phyloP scores from a whole-genome alignment of 2,113 vertebrate genomes.

The Sinocyclocheilus anophthalmus region DNA sequence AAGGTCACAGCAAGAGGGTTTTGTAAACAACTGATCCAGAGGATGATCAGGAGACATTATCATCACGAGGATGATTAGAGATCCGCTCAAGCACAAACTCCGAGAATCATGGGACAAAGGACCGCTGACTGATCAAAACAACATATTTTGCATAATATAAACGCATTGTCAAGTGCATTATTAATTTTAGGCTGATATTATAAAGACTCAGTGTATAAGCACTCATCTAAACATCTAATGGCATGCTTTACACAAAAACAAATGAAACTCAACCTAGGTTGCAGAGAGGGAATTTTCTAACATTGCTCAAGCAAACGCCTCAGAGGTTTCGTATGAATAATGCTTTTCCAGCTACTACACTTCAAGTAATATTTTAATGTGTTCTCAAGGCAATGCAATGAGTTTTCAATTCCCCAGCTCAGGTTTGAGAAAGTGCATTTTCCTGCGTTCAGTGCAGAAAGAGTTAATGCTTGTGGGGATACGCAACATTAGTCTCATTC shows the following conservation, averaged over 20 bases:
- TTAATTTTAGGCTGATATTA: background rate
- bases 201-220: no score
- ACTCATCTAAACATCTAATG: no score
- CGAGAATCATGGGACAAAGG: background rate
- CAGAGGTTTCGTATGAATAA: background rate
- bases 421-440: background rate
- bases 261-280: background rate
- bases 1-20: constrained; percentile 14
- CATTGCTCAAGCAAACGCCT: background rate
- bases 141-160: background rate
- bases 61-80: background rate
- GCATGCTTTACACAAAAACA: background rate
- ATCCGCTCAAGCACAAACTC: background rate
- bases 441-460: constrained; percentile 42
- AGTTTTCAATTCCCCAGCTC: constrained; percentile 35
- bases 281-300: background rate
- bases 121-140: background rate
- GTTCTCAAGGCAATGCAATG: constrained; percentile 6
- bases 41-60: constrained; percentile 7
- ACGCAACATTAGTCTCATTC: constrained; percentile 57
- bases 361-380: constrained; percentile 18
- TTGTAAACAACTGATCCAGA: constrained; percentile 8
- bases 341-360: background rate
- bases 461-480: constrained; percentile 55
- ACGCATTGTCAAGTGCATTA: background rate